A percentile compares a stretch with the other conserved stretches of the same genome.
These are phyloP conservation scores for Zaprionus gabonicus DNA, from an alignment of 1,140 invertebrate species.

Conservation along the genomic window DNA sequence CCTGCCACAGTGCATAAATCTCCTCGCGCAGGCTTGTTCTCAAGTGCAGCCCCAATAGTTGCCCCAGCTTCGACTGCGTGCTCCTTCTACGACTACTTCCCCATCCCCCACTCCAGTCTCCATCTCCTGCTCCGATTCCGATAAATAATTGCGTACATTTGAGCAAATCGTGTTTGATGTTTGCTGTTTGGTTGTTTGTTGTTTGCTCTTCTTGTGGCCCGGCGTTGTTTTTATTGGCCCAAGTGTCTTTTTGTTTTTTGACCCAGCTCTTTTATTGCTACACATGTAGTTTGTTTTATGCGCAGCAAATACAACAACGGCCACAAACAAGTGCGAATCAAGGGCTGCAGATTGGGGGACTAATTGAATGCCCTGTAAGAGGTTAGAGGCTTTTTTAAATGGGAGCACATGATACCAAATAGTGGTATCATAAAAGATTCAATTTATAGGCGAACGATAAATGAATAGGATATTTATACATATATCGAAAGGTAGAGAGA, in stretches of 20 bases:
- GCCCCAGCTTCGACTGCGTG: constrained; percentile 4
- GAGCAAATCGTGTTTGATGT: constrained; percentile 83
- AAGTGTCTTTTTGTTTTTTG: constrained; percentile 59
- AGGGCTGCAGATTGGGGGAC: not conserved
- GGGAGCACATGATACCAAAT: too few species aligned
- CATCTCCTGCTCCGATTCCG: constrained; percentile 51
- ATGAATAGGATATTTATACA: not conserved
- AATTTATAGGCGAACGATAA: not conserved
- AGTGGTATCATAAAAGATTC: not conserved
- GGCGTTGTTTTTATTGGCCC: constrained; percentile 54
- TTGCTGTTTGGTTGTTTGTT: constrained; percentile 63
- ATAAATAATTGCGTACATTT: constrained; percentile 84
- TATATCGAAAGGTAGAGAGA: too few species aligned
- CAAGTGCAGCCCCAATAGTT: constrained; percentile 53
- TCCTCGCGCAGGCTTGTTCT: constrained; percentile 45
- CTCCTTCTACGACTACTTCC: not conserved
- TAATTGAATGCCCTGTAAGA: not conserved
- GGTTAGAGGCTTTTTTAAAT: not conserved
- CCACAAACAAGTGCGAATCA: constrained; percentile 43
- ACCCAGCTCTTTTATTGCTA: constrained; percentile 79
- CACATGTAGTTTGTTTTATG: constrained; percentile 75
- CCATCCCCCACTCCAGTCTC: not conserved
- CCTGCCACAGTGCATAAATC: constrained; percentile 60
- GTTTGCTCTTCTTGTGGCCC: constrained; percentile 53
- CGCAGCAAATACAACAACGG: constrained; percentile 58